These are phyloP conservation scores for Aphidius gifuensis DNA, from an alignment of 1,140 invertebrate genomes.

Conservation along the genomic window DNA sequence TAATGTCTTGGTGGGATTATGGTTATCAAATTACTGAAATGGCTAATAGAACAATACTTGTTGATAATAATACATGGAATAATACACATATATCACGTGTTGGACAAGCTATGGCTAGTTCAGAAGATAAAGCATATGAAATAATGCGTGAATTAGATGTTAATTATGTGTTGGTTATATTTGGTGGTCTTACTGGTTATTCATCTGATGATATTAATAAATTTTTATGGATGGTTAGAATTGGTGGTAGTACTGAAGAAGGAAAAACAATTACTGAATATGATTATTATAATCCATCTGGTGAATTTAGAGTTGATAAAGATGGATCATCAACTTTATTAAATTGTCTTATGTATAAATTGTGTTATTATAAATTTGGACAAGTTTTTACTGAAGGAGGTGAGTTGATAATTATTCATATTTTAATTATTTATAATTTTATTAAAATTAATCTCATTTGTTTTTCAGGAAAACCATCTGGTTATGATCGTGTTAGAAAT, in stretches of 20 bases:
- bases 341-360: slow-evolving; percentile 95
- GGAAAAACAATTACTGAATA: slow-evolving; percentile 93
- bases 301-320: slow-evolving; percentile 91
- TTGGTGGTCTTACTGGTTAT: slow-evolving; percentile 97
- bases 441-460: slow-evolving; percentile 14
- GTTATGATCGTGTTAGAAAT: slow-evolving; percentile 85
- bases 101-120: slow-evolving; percentile 95
- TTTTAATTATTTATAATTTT: slow-evolving; percentile 3
- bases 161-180: slow-evolving; percentile 96
- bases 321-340: slow-evolving; percentile 83
- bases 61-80: slow-evolving; percentile 99
- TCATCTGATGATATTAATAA: slow-evolving; percentile 99
- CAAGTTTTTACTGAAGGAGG: slow-evolving; percentile 93
- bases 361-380: slow-evolving; percentile 94
- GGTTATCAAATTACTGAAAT: slow-evolving; percentile 99
- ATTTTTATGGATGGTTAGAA: slow-evolving; percentile 99
- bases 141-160: slow-evolving; percentile 97
- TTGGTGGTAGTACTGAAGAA: slow-evolving; percentile 92
- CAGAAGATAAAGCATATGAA: slow-evolving; percentile 94
- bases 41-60: slow-evolving; percentile 96
- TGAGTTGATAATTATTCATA: slow-evolving; percentile 45
- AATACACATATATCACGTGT: slow-evolving; percentile 97
- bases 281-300: slow-evolving; percentile 92
- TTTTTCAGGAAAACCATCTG: slow-evolving; percentile 72
- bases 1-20: slow-evolving; percentile 99